phyloP scores from a whole-genome alignment of 1,140 invertebrate species.

The Andrena cerasifolii region DNA sequence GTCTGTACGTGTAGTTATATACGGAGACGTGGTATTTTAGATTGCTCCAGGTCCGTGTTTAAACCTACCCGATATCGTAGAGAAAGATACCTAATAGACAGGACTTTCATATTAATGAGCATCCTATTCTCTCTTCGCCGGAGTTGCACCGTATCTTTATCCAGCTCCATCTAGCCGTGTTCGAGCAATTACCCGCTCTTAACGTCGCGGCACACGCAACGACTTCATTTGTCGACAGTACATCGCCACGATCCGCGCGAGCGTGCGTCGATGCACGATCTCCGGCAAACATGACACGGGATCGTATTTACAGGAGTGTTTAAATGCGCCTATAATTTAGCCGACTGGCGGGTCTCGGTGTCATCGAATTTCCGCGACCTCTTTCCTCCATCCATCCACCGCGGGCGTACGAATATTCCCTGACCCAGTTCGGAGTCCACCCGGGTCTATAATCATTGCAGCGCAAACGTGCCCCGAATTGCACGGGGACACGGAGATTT shows the following conservation, averaged over 20 bases:
- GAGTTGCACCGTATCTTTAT: not conserved
- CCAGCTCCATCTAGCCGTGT: not conserved
- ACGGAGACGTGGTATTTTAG: too few species aligned
- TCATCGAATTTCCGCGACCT: not conserved
- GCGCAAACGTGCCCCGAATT: slow-evolving; percentile 34
- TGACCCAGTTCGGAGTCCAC: slow-evolving; percentile 16
- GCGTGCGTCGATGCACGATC: slow-evolving; percentile 7
- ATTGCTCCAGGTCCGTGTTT: too few species aligned
- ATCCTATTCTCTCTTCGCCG: not conserved
- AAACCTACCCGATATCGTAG: too few species aligned
- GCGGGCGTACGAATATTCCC: too few species aligned
- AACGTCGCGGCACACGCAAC: not conserved
- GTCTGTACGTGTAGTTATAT: too few species aligned
- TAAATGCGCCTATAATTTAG: slow-evolving; percentile 17
- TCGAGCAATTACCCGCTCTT: slow-evolving; percentile 18
- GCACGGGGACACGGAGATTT: not conserved
- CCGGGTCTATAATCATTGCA: slow-evolving; percentile 10
- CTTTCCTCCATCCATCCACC: not conserved
- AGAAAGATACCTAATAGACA: too few species aligned
- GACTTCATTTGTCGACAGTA: not conserved
- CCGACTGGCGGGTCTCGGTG: not conserved
- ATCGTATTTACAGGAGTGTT: slow-evolving; percentile 39
- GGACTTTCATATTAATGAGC: not conserved
- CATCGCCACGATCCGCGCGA: slow-evolving; percentile 7
- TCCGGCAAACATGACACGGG: slow-evolving; percentile 19